Evolutionary conservation across 1,140 invertebrate genomes (phyloP), one percentile per base, ranked within the genome.

Genomic region (Pomacea maculata): DNA sequence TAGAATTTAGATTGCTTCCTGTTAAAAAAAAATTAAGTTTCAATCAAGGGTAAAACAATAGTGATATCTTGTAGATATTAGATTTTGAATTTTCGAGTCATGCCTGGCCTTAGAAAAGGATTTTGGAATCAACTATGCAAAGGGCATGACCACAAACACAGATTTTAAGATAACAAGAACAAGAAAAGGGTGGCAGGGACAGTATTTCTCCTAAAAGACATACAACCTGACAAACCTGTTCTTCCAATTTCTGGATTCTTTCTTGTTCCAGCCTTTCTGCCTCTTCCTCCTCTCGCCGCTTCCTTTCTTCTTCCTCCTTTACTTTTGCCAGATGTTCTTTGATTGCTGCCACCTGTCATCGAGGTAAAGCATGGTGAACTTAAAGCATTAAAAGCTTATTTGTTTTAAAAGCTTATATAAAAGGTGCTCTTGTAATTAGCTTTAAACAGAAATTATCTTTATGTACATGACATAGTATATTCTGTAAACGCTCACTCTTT

Each of bases 281-380:
- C 78, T 88, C 87, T 77, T 89, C 86, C 90, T 97, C 96, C 90
- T 97, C 95, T 83, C 92, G 93, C 83, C 94, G 92, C 45, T 94
- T 86, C 78, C 94, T 93, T 88, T 98, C 96, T 91, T 98, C 96
- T 87, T 97, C 96, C 91, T 98, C 96, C 89, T 91, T 85, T n/a
- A 86, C 79, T 76, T 75, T 96, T n/a, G 96, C 92, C 90, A 88
- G 82, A 25, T 92, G 94, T 83, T 93, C 88, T 83, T 86, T 88
- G 34, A 89, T 85, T 10, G 82, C 81, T 54, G 85, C 83, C 55
- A 89, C 21, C 87, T 87, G 85, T 25, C 25, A 19, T 19, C 17
- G 74, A 17, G 8, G 2, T 21, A 29, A 54, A 45, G n/a, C 17
- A 64, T 61, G 34, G 34, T 45, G 3, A 45, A 45, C 34, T 45